Percentiles rank a stretch among this genome's conserved stretches.
Evolutionary conservation across 1,140 invertebrate genomes (phyloP).

Genomic region (Antheraea pernyi): DNA sequence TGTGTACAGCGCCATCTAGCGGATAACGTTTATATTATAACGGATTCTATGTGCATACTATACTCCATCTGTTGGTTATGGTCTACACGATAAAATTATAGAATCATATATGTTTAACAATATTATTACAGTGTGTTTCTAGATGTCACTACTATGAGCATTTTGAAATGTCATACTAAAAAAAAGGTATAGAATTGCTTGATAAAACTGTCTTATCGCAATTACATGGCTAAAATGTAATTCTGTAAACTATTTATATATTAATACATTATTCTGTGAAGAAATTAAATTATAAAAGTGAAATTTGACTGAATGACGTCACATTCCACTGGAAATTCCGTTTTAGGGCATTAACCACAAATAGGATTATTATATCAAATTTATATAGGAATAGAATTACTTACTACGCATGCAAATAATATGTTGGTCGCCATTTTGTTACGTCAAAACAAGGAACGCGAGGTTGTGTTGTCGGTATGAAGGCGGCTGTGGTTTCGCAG

Average conservation of each 20-base stretch:
- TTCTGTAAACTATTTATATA: not conserved
- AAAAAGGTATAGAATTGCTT: not conserved
- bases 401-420: conserved; percentile 30
- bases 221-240: not conserved
- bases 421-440: conserved; percentile 58
- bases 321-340: not conserved
- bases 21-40: not conserved
- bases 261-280: not conserved
- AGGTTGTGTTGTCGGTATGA: conserved; percentile 47
- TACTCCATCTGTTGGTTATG: not conserved
- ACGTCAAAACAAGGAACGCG: conserved; percentile 59
- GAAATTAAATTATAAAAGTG: not conserved
- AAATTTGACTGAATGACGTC: not conserved
- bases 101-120: not conserved
- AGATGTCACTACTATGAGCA: not conserved
- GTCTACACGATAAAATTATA: not conserved
- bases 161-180: not conserved
- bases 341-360: not conserved
- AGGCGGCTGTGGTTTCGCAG: conserved; percentile 49
- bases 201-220: not conserved
- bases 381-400: not conserved
- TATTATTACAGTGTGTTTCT: not conserved
- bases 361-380: conserved; percentile 10
- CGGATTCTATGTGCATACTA: too few species aligned
- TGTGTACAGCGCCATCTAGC: not conserved